Base-by-base conservation (phyloP, 92 coral and sea anemone genomes). In the Phenganax subtilis region DNA sequence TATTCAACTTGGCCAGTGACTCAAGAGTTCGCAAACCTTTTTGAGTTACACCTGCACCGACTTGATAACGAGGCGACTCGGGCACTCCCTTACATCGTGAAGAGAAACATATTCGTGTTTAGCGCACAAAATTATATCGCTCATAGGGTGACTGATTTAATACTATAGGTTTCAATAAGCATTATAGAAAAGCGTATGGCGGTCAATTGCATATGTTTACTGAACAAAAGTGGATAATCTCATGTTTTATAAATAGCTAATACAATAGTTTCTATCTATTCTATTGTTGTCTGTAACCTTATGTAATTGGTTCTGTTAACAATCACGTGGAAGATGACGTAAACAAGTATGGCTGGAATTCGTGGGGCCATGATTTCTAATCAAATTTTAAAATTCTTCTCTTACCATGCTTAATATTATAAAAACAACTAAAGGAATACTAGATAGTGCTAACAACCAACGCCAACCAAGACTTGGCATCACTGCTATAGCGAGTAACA, bases 401-500 rank as follows among this genome's bases (percentile, higher is more conserved):
- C 88, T 86, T 64, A 93, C 96, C 90, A 84, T 83, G 12, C 88
- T 76, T 30, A 85, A 83, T n/a, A 82, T 52, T 11, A 93, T 60
- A 51, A 93, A 89, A 10, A 89, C 12, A 20, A 93, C 77, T 27
- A 93, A 82, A 44, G 97, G 97, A 16, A 88, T 64, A 9, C 90
- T 86, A 6, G 97, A 93, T 8, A 93, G 27, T 64, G 90, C 86
- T 63, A 93, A 87, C 55, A 93, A 75, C 98, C 98, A 93, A 51
- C 97, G 86, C 96, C 98, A 93, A 7, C 98, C 98, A 51, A 89
- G 78, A n/a, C 85, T 81, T 6, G 98, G 98, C 97, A 93, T 91
- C 73, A 91, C 97, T 53, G 90, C 87, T 25, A 93, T 82, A 0
- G 98, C 98, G 1, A 93, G 85, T 17, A 87, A 82, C 31, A 93